A percentile compares a stretch with the other conserved stretches of the same genome.
Evolutionary conservation across 2,888 invertebrate species (phyloP).

Genomic region (Yponomeuta evonymella): DNA sequence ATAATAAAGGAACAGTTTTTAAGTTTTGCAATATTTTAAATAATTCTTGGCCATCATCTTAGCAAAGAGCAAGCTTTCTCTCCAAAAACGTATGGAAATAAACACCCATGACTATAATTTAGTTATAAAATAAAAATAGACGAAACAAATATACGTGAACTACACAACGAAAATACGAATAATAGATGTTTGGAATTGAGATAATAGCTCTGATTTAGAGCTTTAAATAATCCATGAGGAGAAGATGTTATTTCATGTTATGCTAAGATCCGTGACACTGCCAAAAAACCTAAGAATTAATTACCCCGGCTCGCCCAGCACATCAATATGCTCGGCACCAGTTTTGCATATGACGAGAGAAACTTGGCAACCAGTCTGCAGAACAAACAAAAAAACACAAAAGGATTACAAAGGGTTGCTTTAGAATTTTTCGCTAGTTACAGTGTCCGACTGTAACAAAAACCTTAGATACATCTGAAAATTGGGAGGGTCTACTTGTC

Average conservation of each 20-base stretch:
- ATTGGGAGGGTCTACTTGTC: too few species aligned
- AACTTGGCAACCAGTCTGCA: slow-evolving; percentile 47
- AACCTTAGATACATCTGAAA: too few species aligned
- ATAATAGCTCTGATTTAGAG: slow-evolving; percentile 32
- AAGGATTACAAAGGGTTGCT: not conserved
- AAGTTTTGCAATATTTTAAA: too few species aligned
- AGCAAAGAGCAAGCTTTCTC: too few species aligned
- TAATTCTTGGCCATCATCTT: too few species aligned
- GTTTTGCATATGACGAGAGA: slow-evolving; percentile 37
- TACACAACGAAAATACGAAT: too few species aligned
- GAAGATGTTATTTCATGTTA: not conserved
- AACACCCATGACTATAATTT: too few species aligned
- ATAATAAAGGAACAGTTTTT: too few species aligned
- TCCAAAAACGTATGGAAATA: too few species aligned
- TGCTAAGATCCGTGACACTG: slow-evolving; percentile 18
- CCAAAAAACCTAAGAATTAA: slow-evolving; percentile 41
- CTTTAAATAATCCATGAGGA: not conserved
- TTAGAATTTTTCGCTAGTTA: not conserved
- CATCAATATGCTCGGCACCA: slow-evolving; percentile 58
- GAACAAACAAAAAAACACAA: slow-evolving; percentile 20
- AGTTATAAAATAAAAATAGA: too few species aligned
- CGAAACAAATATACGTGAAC: slow-evolving; percentile 13
- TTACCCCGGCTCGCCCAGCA: slow-evolving; percentile 32
- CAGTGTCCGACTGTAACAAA: too few species aligned
- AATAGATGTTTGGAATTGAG: slow-evolving; percentile 43